phyloP scores from a whole-genome alignment of 1,140 invertebrate species.

The Philopotamus ludificatus region DNA sequence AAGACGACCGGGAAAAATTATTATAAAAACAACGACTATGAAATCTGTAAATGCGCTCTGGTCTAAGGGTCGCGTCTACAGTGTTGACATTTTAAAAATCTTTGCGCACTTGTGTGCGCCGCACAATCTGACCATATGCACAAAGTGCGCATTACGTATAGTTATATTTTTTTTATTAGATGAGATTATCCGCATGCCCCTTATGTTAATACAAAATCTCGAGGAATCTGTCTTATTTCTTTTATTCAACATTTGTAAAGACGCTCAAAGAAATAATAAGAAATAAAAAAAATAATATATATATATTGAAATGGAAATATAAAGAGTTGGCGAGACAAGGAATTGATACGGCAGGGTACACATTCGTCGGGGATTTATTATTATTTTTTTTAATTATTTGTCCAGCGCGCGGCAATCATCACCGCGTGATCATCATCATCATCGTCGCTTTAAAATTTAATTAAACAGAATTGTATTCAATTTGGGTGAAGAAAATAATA shows the following conservation, averaged over 20 bases:
- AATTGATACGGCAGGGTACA: conserved; percentile 33
- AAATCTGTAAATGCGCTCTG: conserved; percentile 26
- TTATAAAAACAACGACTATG: conserved; percentile 25
- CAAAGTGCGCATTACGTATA: too few species aligned
- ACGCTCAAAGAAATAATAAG: conserved; percentile 34
- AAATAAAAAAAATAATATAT: conserved; percentile 29
- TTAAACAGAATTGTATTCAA: too few species aligned
- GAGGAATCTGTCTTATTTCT: conserved; percentile 34
- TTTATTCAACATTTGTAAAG: conserved; percentile 36
- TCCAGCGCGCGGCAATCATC: too few species aligned
- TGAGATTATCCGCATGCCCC: conserved; percentile 7
- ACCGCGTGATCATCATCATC: too few species aligned
- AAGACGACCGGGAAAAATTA: conserved; percentile 16
- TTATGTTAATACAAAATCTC: conserved; percentile 23
- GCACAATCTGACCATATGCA: too few species aligned
- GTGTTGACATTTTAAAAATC: too few species aligned
- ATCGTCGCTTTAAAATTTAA: too few species aligned
- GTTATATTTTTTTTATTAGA: background rate
- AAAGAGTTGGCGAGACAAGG: conserved; percentile 30
- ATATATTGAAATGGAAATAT: conserved; percentile 35
- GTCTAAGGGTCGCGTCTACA: conserved; percentile 7
- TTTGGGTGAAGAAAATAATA: too few species aligned
- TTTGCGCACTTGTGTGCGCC: too few species aligned
- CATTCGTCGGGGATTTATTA: background rate
- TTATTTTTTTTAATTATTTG: background rate